Percentiles rank a stretch among this genome's conserved stretches.
Evolutionary conservation across 2,113 vertebrate species (phyloP).

Genomic region (Xiphophorus hellerii): DNA sequence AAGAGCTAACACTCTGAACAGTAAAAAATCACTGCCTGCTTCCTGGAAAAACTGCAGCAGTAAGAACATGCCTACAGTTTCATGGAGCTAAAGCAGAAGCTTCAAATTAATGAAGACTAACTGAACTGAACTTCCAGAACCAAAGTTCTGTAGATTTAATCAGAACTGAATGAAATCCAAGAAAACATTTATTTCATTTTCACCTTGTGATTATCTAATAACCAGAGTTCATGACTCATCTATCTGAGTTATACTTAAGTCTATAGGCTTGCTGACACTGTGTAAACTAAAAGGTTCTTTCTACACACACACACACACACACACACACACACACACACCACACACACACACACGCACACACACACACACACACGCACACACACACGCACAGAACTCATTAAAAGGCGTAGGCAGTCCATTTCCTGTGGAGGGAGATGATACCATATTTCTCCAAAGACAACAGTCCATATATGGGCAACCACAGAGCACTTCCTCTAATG

Average conservation of each 20-base stretch:
- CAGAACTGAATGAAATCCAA: not conserved
- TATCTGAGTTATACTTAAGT: constrained; percentile 11
- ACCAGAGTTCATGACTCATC: not conserved
- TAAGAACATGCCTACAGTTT: too few relatives aligned
- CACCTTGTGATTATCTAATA: not conserved
- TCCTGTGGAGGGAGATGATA: constrained; percentile 44
- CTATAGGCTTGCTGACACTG: constrained; percentile 6
- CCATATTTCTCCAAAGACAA: constrained; percentile 56
- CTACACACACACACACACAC: constrained; percentile 13
- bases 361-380: constrained; percentile 25
- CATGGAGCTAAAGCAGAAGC: too few relatives aligned
- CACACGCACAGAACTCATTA: constrained; percentile 34
- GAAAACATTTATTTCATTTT: not conserved
- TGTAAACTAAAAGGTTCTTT: not conserved
- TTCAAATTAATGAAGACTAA: too few relatives aligned
- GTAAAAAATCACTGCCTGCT: too few relatives aligned
- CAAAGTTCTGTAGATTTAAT: not conserved
- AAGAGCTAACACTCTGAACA: too few relatives aligned
- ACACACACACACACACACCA: constrained; percentile 15
- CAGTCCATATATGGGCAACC: constrained; percentile 42
- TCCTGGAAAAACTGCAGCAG: too few relatives aligned
- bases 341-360: constrained; percentile 16
- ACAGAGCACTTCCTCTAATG: constrained; percentile 39
- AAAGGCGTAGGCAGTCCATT: constrained; percentile 45
- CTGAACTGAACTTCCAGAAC: too few relatives aligned